Evolutionary conservation across 1,140 invertebrate species (phyloP).

Genomic region (Drosophila nannoptera): DNA sequence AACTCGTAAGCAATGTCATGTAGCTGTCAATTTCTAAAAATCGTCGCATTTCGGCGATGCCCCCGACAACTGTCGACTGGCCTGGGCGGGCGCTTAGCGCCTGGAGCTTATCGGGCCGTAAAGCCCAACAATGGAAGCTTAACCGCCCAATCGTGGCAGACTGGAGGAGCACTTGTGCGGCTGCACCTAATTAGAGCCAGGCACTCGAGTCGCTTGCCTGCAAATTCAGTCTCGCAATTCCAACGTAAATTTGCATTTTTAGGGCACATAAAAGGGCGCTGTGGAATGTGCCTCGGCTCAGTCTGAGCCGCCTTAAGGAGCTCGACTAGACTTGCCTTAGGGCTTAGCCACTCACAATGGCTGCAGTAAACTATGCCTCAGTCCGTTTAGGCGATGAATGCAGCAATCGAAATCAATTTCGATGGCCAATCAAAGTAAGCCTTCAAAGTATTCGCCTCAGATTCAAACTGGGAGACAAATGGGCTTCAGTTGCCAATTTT

Average conservation of each 20-base stretch:
- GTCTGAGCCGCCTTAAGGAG: constrained; percentile 39
- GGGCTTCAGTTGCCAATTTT: too few relatives aligned
- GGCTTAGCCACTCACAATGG: constrained; percentile 43
- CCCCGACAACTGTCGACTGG: constrained; percentile 25
- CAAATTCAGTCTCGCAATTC: constrained; percentile 16
- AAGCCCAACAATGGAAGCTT: constrained; percentile 39
- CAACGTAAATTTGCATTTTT: constrained; percentile 73
- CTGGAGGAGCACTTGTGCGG: constrained; percentile 49
- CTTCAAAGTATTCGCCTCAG: not conserved
- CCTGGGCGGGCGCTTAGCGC: constrained; percentile 43
- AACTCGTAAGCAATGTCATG: constrained; percentile 73
- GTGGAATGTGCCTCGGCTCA: constrained; percentile 32
- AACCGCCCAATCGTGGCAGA: constrained; percentile 18
- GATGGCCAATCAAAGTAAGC: not conserved
- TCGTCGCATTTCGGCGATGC: constrained; percentile 44
- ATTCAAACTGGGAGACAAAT: too few relatives aligned
- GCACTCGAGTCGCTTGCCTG: constrained; percentile 52
- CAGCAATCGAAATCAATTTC: not conserved
- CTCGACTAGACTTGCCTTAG: constrained; percentile 34
- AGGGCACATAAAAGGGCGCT: constrained; percentile 53
- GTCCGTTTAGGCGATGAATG: constrained; percentile 8
- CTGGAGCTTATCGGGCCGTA: constrained; percentile 63
- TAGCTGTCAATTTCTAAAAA: constrained; percentile 75
- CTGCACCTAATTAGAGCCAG: constrained; percentile 69
- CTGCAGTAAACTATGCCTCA: constrained; percentile 44